Percentiles rank a stretch among this genome's conserved stretches.
phyloP scores from a whole-genome alignment of 2,113 vertebrate species.

The Chitala chitala region DNA sequence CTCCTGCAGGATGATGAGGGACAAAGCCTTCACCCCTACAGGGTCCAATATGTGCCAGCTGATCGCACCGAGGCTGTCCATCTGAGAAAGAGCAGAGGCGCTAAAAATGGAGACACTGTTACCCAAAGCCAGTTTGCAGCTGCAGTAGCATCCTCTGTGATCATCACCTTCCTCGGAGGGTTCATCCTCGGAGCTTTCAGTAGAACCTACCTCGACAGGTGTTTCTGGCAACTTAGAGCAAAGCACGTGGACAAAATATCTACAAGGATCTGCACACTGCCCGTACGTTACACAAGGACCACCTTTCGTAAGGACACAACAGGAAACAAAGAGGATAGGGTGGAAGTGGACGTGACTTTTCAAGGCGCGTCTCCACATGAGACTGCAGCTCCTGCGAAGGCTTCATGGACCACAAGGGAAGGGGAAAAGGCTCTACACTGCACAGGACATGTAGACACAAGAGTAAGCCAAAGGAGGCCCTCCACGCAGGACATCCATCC shows the following conservation, averaged over 20 bases:
- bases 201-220: slow-evolving; percentile 48
- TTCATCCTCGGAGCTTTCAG: slow-evolving; percentile 56
- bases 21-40: slow-evolving; percentile 41
- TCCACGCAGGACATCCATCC: slow-evolving; percentile 29
- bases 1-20: slow-evolving; percentile 35
- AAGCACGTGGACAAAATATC: not conserved
- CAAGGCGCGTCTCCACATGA: not conserved
- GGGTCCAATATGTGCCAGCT: slow-evolving; percentile 22
- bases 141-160: slow-evolving; percentile 53
- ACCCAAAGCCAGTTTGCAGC: slow-evolving; percentile 37
- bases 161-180: slow-evolving; percentile 57
- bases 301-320: slow-evolving; percentile 8
- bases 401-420: slow-evolving; percentile 46
- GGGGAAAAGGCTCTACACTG: slow-evolving; percentile 9
- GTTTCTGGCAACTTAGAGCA: slow-evolving; percentile 23
- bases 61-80: slow-evolving; percentile 5
- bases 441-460: too few species aligned
- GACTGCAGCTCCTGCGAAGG: slow-evolving; percentile 38
- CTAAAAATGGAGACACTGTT: not conserved
- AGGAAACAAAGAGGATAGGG: not conserved
- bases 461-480: not conserved
- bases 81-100: not conserved
- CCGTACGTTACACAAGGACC: not conserved
- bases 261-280: not conserved
- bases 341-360: not conserved